These are phyloP conservation scores for Craterocephalus amniculus DNA, from an alignment of 2,797 vertebrate genomes.

Conservation along the genomic window DNA sequence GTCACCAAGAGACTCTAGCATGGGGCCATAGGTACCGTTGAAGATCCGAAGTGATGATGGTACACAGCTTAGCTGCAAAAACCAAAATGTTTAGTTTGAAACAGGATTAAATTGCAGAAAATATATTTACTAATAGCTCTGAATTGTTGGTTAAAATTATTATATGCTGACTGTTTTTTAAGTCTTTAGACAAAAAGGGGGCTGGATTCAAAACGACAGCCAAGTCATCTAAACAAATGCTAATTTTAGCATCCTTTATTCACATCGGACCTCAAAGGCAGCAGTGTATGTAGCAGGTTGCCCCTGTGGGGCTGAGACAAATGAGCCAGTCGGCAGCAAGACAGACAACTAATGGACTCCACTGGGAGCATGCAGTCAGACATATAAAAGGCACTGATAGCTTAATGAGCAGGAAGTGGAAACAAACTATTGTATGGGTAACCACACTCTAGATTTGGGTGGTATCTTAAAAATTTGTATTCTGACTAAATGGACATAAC, in stretches of 20 bases:
- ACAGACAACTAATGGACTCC: slow-evolving; percentile 78
- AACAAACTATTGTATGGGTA: slow-evolving; percentile 37
- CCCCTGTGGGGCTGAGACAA: slow-evolving; percentile 63
- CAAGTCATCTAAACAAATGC: slow-evolving; percentile 24
- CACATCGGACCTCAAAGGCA: slow-evolving; percentile 53
- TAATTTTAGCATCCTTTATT: slow-evolving; percentile 39
- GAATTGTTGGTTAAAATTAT: background rate
- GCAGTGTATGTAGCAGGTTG: slow-evolving; percentile 62
- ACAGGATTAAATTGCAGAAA: background rate
- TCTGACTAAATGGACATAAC: background rate
- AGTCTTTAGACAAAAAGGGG: background rate
- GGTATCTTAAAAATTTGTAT: background rate
- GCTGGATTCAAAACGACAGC: slow-evolving; percentile 33
- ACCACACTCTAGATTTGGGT: slow-evolving; percentile 5
- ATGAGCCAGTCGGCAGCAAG: slow-evolving; percentile 71
- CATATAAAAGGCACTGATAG: slow-evolving; percentile 55
- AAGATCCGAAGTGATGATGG: slow-evolving; percentile 74
- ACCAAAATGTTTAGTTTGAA: background rate
- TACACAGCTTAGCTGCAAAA: slow-evolving; percentile 88
- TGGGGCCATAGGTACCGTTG: slow-evolving; percentile 75
- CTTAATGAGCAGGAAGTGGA: slow-evolving; percentile 61
- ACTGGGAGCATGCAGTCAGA: slow-evolving; percentile 67
- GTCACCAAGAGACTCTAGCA: slow-evolving; percentile 50
- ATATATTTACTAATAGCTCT: background rate
- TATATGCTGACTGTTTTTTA: background rate